phyloP scores from a whole-genome alignment of 2,797 vertebrate genomes.

The Telmatherina bonti region DNA sequence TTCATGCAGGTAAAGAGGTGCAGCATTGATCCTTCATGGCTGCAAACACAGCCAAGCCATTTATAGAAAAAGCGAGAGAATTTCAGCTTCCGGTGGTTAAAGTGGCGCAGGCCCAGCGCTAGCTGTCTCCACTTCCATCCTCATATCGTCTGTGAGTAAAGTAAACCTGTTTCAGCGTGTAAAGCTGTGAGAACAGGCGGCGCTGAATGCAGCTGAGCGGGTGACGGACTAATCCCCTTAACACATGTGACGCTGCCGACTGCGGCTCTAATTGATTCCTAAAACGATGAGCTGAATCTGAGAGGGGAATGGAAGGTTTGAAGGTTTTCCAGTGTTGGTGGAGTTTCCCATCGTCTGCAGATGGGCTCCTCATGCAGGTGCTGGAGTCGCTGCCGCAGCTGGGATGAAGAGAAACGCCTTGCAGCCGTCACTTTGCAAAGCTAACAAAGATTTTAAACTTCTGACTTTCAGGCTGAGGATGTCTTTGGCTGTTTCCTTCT shows the following conservation, averaged over 20 bases:
- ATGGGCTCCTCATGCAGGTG: constrained; percentile 78
- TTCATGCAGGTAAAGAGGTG: constrained; percentile 45
- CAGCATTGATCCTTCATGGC: constrained; percentile 6
- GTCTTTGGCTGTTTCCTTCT: constrained; percentile 70
- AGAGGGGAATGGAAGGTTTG: constrained; percentile 87
- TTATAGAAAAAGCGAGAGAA: constrained; percentile 15
- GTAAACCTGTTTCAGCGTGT: constrained; percentile 79
- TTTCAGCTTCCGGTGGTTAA: constrained; percentile 29
- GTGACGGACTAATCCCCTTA: constrained; percentile 90
- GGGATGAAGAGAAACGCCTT: constrained; percentile 57
- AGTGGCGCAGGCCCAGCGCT: constrained; percentile 50
- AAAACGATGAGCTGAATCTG: constrained; percentile 84
- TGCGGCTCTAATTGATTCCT: constrained; percentile 92
- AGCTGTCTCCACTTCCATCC: constrained; percentile 88
- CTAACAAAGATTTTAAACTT: constrained; percentile 74
- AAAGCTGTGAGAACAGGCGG: constrained; percentile 82
- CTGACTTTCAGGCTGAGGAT: constrained; percentile 78
- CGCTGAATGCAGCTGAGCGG: constrained; percentile 84
- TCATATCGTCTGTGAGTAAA: constrained; percentile 80
- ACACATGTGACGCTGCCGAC: constrained; percentile 85
- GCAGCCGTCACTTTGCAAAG: constrained; percentile 15
- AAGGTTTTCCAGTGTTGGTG: constrained; percentile 85
- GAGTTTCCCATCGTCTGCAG: constrained; percentile 70
- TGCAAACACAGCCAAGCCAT: constrained; percentile 13
- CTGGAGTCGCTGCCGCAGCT: constrained; percentile 82